phyloP scores from a whole-genome alignment of 2,113 vertebrate genomes.

The Aegotheles bennettii region DNA sequence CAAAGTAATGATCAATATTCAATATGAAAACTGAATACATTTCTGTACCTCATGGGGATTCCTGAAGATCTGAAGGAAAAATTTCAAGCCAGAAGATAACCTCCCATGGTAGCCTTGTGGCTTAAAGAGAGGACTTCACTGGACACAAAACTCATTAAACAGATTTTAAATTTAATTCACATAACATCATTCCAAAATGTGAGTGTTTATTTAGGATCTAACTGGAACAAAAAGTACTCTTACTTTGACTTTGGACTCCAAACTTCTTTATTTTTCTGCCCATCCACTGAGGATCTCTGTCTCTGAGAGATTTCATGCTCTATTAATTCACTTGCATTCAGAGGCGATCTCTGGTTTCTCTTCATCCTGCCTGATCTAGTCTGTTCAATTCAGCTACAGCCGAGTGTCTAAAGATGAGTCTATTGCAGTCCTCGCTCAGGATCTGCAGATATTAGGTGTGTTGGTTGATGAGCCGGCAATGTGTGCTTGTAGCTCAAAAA shows the following conservation, averaged over 20 bases:
- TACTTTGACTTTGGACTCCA: background rate
- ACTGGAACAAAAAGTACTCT: background rate
- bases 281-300: background rate
- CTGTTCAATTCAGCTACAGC: background rate
- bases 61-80: background rate
- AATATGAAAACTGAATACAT: background rate
- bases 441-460: no score
- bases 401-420: background rate
- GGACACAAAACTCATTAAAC: conserved; percentile 2
- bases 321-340: background rate
- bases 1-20: conserved; percentile 18
- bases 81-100: conserved; percentile 24
- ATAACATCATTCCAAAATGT: background rate
- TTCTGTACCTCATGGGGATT: background rate
- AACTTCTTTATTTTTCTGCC: background rate
- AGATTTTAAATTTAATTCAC: background rate
- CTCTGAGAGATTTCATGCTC: background rate
- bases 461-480: no score
- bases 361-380: background rate
- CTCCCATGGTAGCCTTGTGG: background rate
- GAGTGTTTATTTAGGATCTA: background rate
- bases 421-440: background rate
- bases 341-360: background rate
- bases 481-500: no score
- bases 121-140: conserved; percentile 29